Evolutionary conservation across 2,797 vertebrate genomes (phyloP).

Genomic region (Pangasius sanitwongsei): DNA sequence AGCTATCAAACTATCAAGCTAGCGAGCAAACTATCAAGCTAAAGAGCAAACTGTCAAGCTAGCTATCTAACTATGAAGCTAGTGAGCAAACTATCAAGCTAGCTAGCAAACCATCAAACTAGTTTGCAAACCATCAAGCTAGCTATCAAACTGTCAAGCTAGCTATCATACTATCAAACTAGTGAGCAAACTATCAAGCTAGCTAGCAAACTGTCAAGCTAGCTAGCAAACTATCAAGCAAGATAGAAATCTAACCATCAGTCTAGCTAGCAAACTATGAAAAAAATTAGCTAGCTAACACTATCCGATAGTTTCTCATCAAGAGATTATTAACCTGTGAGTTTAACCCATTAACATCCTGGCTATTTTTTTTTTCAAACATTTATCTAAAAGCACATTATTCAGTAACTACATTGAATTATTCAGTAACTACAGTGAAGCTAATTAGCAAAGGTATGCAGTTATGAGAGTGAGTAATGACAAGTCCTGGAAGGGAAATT

Average conservation of each 20-base stretch:
- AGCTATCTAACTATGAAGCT: neutral
- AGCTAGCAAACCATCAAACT: neutral
- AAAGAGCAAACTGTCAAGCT: neutral
- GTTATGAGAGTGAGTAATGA: neutral
- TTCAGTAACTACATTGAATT: neutral
- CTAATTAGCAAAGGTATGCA: neutral
- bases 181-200: neutral
- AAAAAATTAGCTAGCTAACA: neutral
- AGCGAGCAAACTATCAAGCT: neutral
- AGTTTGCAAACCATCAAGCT: too few relatives aligned
- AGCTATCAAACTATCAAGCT: neutral
- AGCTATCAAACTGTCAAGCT: neutral
- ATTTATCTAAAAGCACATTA: neutral
- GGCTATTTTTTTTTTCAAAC: neutral
- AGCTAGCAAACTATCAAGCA: too few relatives aligned
- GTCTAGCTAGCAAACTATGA: neutral
- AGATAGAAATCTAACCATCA: neutral
- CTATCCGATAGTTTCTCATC: too few relatives aligned
- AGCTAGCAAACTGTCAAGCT: neutral
- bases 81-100: neutral
- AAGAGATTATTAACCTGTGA: neutral
- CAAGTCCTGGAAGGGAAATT: neutral
- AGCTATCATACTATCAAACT: neutral
- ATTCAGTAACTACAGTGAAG: slow-evolving; percentile 9
- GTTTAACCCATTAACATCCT: neutral